phyloP scores from a whole-genome alignment of 2,888 invertebrate genomes.

The Drosophila fulvimacula region DNA sequence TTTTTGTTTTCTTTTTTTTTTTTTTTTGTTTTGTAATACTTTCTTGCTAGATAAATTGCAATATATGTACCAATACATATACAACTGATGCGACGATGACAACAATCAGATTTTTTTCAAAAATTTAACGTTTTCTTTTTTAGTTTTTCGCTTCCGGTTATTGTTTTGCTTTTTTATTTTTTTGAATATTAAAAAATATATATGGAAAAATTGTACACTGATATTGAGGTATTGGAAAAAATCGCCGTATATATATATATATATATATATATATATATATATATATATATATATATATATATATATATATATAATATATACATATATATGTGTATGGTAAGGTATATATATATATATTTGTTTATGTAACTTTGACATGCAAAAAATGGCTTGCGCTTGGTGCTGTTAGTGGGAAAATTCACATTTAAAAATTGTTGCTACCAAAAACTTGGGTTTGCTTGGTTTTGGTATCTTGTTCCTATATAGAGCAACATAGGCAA shows the following conservation, averaged over 20 bases:
- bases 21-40: slow-evolving; percentile 9
- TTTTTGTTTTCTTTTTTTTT: slow-evolving; percentile 20
- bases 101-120: slow-evolving; percentile 73
- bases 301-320: slow-evolving; percentile 17
- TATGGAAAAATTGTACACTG: slow-evolving; percentile 77
- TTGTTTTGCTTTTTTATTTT: slow-evolving; percentile 26
- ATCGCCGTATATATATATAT: slow-evolving; percentile 70
- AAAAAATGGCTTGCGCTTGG: slow-evolving; percentile 79
- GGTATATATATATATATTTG: slow-evolving; percentile 21
- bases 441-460: slow-evolving; percentile 32
- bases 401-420: slow-evolving; percentile 73
- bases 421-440: slow-evolving; percentile 53
- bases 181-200: slow-evolving; percentile 71
- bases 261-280: slow-evolving; percentile 36
- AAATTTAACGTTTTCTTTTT: slow-evolving; percentile 61
- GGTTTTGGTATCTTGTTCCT: slow-evolving; percentile 39
- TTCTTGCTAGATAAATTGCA: slow-evolving; percentile 54
- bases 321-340: slow-evolving; percentile 19
- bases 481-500: slow-evolving; percentile 64
- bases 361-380: slow-evolving; percentile 70
- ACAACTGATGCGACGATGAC: slow-evolving; percentile 62
- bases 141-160: slow-evolving; percentile 29
- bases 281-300: slow-evolving; percentile 20
- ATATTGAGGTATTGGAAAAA: slow-evolving; percentile 80
- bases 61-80: slow-evolving; percentile 52